Evolutionary conservation across 2,888 invertebrate genomes (phyloP).

Genomic region (Tetragonisca angustula): DNA sequence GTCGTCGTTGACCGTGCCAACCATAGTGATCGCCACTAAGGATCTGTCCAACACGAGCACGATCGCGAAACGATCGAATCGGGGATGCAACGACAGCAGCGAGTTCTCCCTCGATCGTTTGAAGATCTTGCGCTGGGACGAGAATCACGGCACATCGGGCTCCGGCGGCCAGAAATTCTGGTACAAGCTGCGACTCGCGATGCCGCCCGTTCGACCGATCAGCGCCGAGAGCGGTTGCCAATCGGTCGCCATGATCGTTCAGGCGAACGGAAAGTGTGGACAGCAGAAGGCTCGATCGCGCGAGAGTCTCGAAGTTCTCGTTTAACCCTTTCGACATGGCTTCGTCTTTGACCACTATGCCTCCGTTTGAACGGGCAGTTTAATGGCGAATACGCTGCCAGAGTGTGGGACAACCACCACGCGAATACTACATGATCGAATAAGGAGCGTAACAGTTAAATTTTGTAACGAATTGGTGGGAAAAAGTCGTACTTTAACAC

Average conservation of each 20-base stretch:
- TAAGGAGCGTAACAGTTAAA: too few species aligned
- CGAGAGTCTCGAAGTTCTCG: slow-evolving; percentile 83
- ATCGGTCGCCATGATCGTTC: slow-evolving; percentile 82
- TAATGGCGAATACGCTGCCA: too few species aligned
- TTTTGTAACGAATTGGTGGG: too few species aligned
- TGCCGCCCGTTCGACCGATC: slow-evolving; percentile 85
- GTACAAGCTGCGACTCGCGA: slow-evolving; percentile 87
- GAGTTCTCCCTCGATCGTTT: slow-evolving; percentile 72
- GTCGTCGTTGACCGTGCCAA: slow-evolving; percentile 78
- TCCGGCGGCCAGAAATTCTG: slow-evolving; percentile 87
- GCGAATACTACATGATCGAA: too few species aligned
- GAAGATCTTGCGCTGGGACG: slow-evolving; percentile 77
- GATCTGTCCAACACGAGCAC: slow-evolving; percentile 82
- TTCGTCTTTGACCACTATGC: too few species aligned
- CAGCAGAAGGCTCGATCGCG: slow-evolving; percentile 81
- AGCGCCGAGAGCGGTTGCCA: slow-evolving; percentile 72
- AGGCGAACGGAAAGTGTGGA: slow-evolving; percentile 76
- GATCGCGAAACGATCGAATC: slow-evolving; percentile 84
- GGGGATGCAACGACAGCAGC: slow-evolving; percentile 85
- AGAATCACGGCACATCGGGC: slow-evolving; percentile 28
- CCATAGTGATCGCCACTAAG: slow-evolving; percentile 83
- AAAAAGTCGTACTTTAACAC: too few species aligned
- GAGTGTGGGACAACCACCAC: too few species aligned
- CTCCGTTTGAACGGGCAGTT: too few species aligned
- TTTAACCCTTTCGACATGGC: slow-evolving; percentile 64